Conservation (phyloP, 2,113 vertebrate species). For the Amblyornis subalaris region DNA sequence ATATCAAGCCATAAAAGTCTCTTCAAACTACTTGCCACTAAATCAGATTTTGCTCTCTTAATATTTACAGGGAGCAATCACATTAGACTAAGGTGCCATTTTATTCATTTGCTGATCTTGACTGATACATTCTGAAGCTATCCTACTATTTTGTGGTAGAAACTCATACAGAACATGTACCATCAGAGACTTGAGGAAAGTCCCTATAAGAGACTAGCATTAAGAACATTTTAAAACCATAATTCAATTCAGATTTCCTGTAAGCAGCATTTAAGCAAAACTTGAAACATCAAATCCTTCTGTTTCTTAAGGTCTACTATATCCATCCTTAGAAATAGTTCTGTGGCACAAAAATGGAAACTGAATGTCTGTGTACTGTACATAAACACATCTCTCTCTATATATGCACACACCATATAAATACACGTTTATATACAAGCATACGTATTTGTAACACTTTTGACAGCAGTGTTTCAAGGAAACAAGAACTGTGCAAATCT, state of each 20-base stretch:
- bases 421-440: background rate
- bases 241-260: background rate
- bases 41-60: background rate
- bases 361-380: background rate
- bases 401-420: background rate
- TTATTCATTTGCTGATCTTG: background rate
- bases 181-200: background rate
- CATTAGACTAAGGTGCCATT: background rate
- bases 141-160: background rate
- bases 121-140: background rate
- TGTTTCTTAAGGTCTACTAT: background rate
- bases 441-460: background rate
- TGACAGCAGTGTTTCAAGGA: background rate
- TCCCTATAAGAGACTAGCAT: background rate
- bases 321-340: background rate
- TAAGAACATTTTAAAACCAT: background rate
- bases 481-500: background rate
- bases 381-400: background rate
- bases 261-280: background rate
- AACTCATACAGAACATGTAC: background rate
- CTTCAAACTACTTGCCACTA: background rate
- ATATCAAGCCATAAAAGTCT: background rate
- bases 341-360: background rate
- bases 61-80: background rate
- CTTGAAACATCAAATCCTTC: background rate